Evolutionary conservation across 2,888 invertebrate genomes (phyloP), one percentile per base, ranked within the genome.

Genomic region (Hirudinaria manillensis): DNA sequence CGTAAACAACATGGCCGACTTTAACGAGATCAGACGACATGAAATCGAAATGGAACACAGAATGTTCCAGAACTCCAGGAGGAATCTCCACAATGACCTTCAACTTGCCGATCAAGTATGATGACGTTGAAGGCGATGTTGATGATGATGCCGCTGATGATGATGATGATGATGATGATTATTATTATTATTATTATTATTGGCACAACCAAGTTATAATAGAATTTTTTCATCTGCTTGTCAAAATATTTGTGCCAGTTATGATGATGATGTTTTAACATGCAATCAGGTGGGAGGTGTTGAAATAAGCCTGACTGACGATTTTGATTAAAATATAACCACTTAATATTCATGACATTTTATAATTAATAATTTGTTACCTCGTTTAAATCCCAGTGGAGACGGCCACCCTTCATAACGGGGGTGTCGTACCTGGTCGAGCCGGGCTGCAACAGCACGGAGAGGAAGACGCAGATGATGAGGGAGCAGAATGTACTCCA

Each of bases 21-120:
- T 96, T 86, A 91, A 90, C 53, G 94, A 94, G 82, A 91, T 94
- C 91, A 93, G 93, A 83, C 90, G 92, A 84, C 90, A 93, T 87
- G 97, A 97, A 84, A 90, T 92, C 82, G 89, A 89, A 77, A 88
- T 91, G 81, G 97, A 97, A 87, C 89, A 85, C 80, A 83, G 83
- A 79, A 77, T 78, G 66, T 81, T 84, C 79, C 86, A 86, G 77
- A 78, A 80, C 24, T 81, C 80, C 32, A 81, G 81, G 73, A 78
- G 82, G 45, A 75, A 80, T 34, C 80, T 78, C 55, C 80, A 34
- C 34, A 36, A 45, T 13, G 38, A 73, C 21, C 21, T 34, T 21
- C 38, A n/a, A 36, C n/a, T 34, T n/a, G 65, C 36, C 73, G 65
- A 65, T 45, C 51, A 72, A 55, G 45, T 45, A 45, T 45, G 21